Percentiles rank a stretch among this genome's conserved stretches.
Conservation (phyloP, 2,113 vertebrate species). For the Heterocephalus glaber region DNA sequence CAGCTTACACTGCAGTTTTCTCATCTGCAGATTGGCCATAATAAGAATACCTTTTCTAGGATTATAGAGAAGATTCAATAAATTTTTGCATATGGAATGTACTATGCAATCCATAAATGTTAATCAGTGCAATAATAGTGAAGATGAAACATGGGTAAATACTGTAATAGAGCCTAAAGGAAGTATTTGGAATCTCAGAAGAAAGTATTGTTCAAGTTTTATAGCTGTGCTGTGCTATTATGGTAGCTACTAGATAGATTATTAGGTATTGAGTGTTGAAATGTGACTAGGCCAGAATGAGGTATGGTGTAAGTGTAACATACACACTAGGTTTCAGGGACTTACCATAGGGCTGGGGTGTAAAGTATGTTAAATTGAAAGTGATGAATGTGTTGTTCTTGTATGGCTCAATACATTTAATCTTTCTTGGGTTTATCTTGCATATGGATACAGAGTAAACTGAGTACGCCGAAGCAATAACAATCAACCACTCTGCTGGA, state of each 20-base stretch:
- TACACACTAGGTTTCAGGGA: background rate
- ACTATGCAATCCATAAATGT: background rate
- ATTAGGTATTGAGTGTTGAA: background rate
- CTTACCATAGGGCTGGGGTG: background rate
- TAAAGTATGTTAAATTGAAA: background rate
- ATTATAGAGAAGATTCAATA: background rate
- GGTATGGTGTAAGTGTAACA: background rate
- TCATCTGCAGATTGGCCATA: background rate
- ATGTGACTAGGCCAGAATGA: background rate
- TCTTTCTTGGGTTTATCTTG: slow-evolving; percentile 18
- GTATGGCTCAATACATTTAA: background rate
- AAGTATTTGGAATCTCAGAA: background rate
- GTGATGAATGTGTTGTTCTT: background rate
- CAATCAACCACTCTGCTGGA: background rate
- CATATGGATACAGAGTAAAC: background rate
- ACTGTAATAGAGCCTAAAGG: background rate
- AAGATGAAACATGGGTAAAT: background rate
- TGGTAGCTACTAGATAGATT: background rate
- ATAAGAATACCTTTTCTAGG: background rate
- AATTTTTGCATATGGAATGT: background rate
- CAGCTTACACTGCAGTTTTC: slow-evolving; percentile 20
- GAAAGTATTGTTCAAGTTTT: background rate
- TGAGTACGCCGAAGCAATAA: background rate
- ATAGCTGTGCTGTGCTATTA: background rate
- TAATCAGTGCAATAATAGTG: background rate